Percentiles rank a stretch among this genome's conserved stretches.
Evolutionary conservation across 2,113 vertebrate species (phyloP).

Genomic region (Entomyzon cyanotis): DNA sequence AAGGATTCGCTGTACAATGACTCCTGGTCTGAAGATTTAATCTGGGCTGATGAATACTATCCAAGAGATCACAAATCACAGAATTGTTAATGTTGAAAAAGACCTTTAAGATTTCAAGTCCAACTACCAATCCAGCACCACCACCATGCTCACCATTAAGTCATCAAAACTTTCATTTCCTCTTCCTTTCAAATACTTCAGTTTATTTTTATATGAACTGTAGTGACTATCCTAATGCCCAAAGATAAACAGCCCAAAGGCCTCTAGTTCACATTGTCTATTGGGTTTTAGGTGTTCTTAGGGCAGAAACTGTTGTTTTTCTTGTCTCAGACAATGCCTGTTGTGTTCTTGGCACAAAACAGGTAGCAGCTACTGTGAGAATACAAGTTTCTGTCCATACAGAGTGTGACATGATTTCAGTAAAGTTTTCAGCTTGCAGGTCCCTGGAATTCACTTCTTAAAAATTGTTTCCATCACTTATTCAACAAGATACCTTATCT

Average conservation of each 20-base stretch:
- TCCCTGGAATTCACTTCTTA: not conserved
- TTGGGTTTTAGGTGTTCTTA: not conserved
- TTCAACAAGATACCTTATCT: not conserved
- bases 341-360: not conserved
- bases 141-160: not conserved
- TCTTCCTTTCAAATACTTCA: not conserved
- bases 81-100: not conserved
- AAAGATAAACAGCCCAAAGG: not conserved
- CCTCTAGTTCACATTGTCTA: not conserved
- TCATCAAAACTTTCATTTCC: not conserved
- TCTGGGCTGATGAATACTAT: not conserved
- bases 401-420: not conserved
- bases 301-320: not conserved
- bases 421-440: not conserved
- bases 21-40: not conserved
- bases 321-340: not conserved
- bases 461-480: not conserved
- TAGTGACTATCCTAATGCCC: not conserved
- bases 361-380: not conserved
- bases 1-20: not conserved
- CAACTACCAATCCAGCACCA: not conserved
- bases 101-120: not conserved
- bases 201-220: not conserved
- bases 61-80: not conserved
- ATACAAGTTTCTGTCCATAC: not conserved